Evolutionary conservation across 2,797 vertebrate genomes (phyloP).

Genomic region (Aplochiton taeniatus): DNA sequence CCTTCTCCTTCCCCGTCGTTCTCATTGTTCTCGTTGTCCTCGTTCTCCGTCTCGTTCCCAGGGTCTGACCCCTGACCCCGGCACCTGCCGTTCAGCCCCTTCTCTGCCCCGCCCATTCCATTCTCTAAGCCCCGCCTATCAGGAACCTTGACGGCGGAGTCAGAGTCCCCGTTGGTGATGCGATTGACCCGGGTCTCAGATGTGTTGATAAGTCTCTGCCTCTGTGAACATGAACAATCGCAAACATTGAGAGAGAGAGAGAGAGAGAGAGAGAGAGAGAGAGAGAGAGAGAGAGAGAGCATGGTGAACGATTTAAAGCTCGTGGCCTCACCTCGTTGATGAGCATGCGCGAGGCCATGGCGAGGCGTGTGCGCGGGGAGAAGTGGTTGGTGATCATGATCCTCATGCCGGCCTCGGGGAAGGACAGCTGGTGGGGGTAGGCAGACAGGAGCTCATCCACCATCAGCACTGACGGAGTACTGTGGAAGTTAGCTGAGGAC

Average conservation of each 20-base stretch:
- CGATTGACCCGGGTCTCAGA: slow-evolving; percentile 73
- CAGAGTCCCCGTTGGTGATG: slow-evolving; percentile 84
- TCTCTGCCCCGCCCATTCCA: slow-evolving; percentile 77
- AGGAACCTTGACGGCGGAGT: slow-evolving; percentile 80
- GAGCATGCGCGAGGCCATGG: slow-evolving; percentile 87
- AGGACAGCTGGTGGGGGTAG: slow-evolving; percentile 84
- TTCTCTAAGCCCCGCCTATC: slow-evolving; percentile 86
- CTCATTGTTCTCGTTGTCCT: slow-evolving; percentile 86
- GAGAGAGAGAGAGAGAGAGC: neutral
- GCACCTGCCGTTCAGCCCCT: slow-evolving; percentile 72
- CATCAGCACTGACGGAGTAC: slow-evolving; percentile 84
- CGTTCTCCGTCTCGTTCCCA: slow-evolving; percentile 79
- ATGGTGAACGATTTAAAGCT: neutral
- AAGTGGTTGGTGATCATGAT: slow-evolving; percentile 89
- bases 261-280: neutral
- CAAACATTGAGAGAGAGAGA: neutral
- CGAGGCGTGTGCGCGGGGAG: slow-evolving; percentile 83
- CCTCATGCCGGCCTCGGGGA: slow-evolving; percentile 83
- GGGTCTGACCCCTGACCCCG: slow-evolving; percentile 64
- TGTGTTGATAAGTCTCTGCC: slow-evolving; percentile 91
- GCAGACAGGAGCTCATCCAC: slow-evolving; percentile 84
- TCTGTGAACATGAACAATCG: slow-evolving; percentile 64
- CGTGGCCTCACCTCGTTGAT: slow-evolving; percentile 79
- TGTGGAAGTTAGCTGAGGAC: slow-evolving; percentile 81
- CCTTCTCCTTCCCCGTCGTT: slow-evolving; percentile 79